Evolutionary conservation across 2,797 vertebrate species (phyloP).

Genomic region (Rhincodon typus): DNA sequence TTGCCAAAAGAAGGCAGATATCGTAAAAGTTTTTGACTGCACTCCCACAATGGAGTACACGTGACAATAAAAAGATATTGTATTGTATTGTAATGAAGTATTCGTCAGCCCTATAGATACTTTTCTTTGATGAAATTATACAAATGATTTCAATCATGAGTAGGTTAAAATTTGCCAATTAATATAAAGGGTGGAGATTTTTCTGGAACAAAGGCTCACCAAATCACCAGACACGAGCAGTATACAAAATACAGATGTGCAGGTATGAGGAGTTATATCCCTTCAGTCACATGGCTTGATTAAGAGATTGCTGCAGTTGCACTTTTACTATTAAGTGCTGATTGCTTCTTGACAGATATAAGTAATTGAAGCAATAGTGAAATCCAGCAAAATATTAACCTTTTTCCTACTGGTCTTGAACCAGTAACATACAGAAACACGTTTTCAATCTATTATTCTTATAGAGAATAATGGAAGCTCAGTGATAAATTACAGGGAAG

Average conservation of each 20-base stretch:
- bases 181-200: neutral
- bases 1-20: too few relatives aligned
- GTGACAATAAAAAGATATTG: too few relatives aligned
- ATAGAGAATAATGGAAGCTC: constrained; percentile 1
- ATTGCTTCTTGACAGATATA: constrained; percentile 20
- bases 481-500: neutral
- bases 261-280: neutral
- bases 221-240: neutral
- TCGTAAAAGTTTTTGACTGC: too few relatives aligned
- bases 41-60: too few relatives aligned
- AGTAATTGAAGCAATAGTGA: constrained; percentile 17
- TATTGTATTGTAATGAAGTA: neutral
- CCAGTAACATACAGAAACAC: constrained; percentile 3
- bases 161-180: neutral
- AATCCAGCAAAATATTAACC: constrained; percentile 30
- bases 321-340: constrained; percentile 25
- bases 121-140: neutral
- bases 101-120: neutral
- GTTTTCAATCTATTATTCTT: neutral
- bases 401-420: constrained; percentile 21
- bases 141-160: neutral
- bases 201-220: neutral
- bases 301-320: constrained; percentile 25
- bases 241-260: neutral
- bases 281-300: neutral